Evolutionary conservation across 2,888 invertebrate species (phyloP).

Genomic region (Meandrusa payeni): DNA sequence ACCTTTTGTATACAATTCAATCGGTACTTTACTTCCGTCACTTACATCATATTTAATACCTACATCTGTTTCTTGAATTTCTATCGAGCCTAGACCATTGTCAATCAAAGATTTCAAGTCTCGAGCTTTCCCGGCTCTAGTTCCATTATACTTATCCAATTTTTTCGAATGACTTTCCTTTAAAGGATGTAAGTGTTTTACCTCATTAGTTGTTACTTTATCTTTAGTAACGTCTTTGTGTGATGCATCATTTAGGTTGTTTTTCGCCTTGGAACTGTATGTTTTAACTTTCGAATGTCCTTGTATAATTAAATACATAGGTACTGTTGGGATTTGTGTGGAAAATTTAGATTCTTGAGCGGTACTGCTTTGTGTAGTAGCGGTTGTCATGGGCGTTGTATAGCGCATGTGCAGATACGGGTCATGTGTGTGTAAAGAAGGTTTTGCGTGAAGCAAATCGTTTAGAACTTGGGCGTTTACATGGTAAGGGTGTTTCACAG

Average conservation of each 20-base stretch:
- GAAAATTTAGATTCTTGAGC: slow-evolving; percentile 44
- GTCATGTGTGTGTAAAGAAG: slow-evolving; percentile 52
- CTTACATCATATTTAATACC: slow-evolving; percentile 81
- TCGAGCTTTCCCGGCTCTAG: slow-evolving; percentile 53
- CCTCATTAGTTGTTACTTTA: slow-evolving; percentile 74
- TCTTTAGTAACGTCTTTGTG: slow-evolving; percentile 77
- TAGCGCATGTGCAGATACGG: slow-evolving; percentile 70
- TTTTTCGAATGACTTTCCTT: slow-evolving; percentile 58
- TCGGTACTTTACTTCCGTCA: slow-evolving; percentile 71
- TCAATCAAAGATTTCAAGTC: slow-evolving; percentile 62
- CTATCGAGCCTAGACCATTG: slow-evolving; percentile 70
- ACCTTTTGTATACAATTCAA: slow-evolving; percentile 81
- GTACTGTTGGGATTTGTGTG: slow-evolving; percentile 78
- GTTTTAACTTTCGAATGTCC: slow-evolving; percentile 93
- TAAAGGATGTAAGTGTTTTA: slow-evolving; percentile 79
- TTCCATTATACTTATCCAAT: slow-evolving; percentile 42
- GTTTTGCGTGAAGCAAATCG: slow-evolving; percentile 40
- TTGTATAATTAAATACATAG: slow-evolving; percentile 90
- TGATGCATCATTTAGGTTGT: slow-evolving; percentile 49
- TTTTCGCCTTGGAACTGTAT: slow-evolving; percentile 83
- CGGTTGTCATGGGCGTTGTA: slow-evolving; percentile 72
- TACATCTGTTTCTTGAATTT: slow-evolving; percentile 80
- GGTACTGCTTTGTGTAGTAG: slow-evolving; percentile 77
- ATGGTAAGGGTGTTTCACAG: slow-evolving; percentile 43
- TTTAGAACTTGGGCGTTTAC: slow-evolving; percentile 45